Percentiles rank a stretch among this genome's conserved stretches.
phyloP scores from a whole-genome alignment of 2,797 vertebrate species.

The Brachyalestes nurse region DNA sequence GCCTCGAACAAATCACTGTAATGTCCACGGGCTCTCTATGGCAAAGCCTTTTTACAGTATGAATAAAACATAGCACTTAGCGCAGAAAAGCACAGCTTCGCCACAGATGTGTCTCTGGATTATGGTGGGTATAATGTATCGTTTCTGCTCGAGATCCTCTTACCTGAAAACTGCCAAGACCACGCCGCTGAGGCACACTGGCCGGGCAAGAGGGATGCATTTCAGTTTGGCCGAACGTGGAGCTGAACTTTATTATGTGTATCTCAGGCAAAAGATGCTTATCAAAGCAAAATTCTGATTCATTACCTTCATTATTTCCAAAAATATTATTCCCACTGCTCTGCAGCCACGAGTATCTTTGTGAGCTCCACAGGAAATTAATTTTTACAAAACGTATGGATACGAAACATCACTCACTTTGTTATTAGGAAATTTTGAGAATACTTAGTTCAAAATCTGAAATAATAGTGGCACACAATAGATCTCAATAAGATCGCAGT shows the following conservation, averaged over 20 bases:
- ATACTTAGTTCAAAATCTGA: no score
- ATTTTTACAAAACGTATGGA: neutral
- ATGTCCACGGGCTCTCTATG: slow-evolving; percentile 34
- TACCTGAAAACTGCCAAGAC: slow-evolving; percentile 30
- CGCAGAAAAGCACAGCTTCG: slow-evolving; percentile 44
- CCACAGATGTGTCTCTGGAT: slow-evolving; percentile 36
- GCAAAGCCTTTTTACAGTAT: slow-evolving; percentile 53
- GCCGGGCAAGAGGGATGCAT: neutral
- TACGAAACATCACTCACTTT: neutral
- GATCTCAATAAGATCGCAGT: no score
- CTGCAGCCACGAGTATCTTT: neutral
- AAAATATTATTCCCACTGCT: neutral
- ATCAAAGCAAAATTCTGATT: neutral
- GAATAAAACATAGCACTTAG: slow-evolving; percentile 60
- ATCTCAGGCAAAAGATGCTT: neutral
- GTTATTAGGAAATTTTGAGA: no score
- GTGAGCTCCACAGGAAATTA: neutral
- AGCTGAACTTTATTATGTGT: neutral
- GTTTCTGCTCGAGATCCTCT: slow-evolving; percentile 41
- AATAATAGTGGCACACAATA: no score
- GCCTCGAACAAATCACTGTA: slow-evolving; percentile 48
- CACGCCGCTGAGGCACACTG: slow-evolving; percentile 14
- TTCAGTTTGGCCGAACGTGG: neutral
- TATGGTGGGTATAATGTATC: slow-evolving; percentile 35
- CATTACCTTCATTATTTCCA: neutral